Evolutionary conservation across 2,888 invertebrate genomes (phyloP), one percentile per base, ranked within the genome.

Genomic region (Scaptodrosophila latifasciaeformis): DNA sequence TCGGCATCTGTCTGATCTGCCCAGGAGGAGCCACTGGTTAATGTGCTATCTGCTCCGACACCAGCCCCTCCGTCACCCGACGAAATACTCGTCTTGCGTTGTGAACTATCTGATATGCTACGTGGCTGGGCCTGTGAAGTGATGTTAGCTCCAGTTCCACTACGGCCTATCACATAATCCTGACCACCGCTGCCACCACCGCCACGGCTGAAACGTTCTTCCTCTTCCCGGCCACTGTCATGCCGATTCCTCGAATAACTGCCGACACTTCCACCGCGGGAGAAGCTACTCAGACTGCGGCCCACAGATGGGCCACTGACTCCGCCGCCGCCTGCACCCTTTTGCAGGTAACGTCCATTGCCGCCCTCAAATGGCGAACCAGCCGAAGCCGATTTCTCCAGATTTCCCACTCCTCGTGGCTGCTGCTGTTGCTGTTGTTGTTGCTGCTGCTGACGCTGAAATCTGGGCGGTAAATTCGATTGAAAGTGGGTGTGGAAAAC

Each of bases 401-500:
- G n/a, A n/a, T n/a, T n/a, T n/a, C n/a, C 40, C 2, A 67, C 70
- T 12, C 67, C 64, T 30, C 70, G 50, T 55, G 76, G 71, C 37
- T 66, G 65, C 59, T 75, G 61, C 64, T 83, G 82, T 72, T 93
- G 93, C 75, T 93, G 66, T 51, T 61, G 74, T 54, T 49, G 65
- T 4, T 76, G 75, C 1, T 76, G 81, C 72, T 93, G 93, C 76
- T 94, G 93, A 75, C 92, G 93, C 75, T 92, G 90, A 86, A 95
- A 94, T 54, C 96, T 89, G 12, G 96, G 96, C 49, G 96, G 96
- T 79, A 96, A 89, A 86, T 94, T 92, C 46, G 90, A 91, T 85
- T 94, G 93, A 86, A 93, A 95, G 65, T 91, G 91, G 74, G 92
- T 90, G 5, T 92, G 91, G 83, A 92, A 93, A 21, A 79, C 69